Conservation (phyloP, 2,888 invertebrate species). For the Thymelicus lineola region DNA sequence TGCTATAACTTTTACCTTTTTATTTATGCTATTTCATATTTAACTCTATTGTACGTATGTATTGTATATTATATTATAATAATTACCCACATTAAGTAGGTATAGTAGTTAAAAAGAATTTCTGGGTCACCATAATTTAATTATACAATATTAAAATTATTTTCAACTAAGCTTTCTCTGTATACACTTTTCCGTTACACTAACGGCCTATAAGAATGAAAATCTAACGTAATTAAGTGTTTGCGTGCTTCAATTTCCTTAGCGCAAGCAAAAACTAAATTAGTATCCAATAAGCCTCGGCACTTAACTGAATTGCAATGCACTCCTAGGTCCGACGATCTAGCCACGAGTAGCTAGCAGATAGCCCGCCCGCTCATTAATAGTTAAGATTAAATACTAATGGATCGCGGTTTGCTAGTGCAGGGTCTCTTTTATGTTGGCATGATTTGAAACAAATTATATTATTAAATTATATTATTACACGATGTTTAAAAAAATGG, state of each 20-base stretch:
- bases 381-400: conserved; percentile 10
- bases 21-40: no score
- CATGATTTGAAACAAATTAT: no score
- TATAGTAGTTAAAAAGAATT: background rate
- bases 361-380: background rate
- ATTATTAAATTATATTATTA: no score
- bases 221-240: conserved; percentile 22
- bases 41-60: no score
- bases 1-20: no score
- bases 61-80: no score
- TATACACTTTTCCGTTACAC: background rate
- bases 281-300: conserved; percentile 8
- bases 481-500: no score
- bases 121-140: no score
- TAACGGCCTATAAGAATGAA: background rate
- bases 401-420: background rate
- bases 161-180: background rate
- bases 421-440: background rate
- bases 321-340: conserved; percentile 1
- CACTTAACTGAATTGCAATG: conserved; percentile 12
- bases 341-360: background rate
- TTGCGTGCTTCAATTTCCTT: conserved; percentile 31
- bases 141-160: background rate
- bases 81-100: no score
- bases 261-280: conserved; percentile 2